phyloP scores from a whole-genome alignment of 1,140 invertebrate genomes.

The Caenorhabditis tropicalis region DNA sequence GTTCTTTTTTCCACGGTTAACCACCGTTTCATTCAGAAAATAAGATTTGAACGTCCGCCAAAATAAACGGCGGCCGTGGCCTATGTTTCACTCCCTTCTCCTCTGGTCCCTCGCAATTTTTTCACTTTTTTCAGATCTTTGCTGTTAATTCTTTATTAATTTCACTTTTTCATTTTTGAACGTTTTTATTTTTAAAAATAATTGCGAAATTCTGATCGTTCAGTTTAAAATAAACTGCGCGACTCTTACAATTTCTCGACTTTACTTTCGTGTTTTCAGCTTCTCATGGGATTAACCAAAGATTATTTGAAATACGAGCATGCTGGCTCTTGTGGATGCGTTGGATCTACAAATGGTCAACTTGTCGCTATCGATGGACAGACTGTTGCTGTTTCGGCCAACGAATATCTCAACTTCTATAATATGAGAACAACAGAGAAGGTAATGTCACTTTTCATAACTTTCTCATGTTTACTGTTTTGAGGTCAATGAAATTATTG shows the following conservation, averaged over 20 bases:
- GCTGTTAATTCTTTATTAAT: neutral
- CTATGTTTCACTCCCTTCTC: neutral
- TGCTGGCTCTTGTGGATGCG: slow-evolving; percentile 75
- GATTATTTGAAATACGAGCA: slow-evolving; percentile 90
- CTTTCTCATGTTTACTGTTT: slow-evolving; percentile 53
- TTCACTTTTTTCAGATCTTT: neutral
- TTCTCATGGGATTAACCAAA: slow-evolving; percentile 90
- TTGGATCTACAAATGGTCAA: slow-evolving; percentile 67
- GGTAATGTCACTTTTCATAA: slow-evolving; percentile 74
- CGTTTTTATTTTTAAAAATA: too few relatives aligned
- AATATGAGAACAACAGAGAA: slow-evolving; percentile 88
- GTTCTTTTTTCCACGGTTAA: neutral
- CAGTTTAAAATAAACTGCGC: too few relatives aligned
- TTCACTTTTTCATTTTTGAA: neutral
- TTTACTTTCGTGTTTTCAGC: neutral
- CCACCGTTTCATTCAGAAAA: too few relatives aligned
- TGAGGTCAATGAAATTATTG: slow-evolving; percentile 59
- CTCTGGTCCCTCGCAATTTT: neutral
- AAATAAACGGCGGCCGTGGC: neutral
- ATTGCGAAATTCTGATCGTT: too few relatives aligned
- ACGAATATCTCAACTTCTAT: slow-evolving; percentile 92
- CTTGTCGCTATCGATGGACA: slow-evolving; percentile 63
- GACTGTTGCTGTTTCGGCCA: slow-evolving; percentile 85
- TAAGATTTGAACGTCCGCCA: neutral
- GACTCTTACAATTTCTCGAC: too few relatives aligned